Evolutionary conservation across 2,888 invertebrate species (phyloP).

Genomic region (Eupithecia inturbata): DNA sequence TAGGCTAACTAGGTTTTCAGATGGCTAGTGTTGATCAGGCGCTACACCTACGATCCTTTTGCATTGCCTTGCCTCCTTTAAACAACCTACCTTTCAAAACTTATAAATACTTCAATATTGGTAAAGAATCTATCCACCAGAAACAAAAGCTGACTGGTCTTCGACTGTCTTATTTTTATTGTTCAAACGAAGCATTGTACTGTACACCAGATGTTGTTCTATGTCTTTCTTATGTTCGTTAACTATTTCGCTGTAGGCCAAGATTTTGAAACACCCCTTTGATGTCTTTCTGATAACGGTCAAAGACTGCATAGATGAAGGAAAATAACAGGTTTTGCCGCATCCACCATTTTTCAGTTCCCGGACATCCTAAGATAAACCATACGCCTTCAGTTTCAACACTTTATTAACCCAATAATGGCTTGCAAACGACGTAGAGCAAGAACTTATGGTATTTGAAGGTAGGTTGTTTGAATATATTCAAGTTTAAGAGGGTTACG

Average conservation of each 20-base stretch:
- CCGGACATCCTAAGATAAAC: constrained; percentile 25
- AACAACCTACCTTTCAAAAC: neutral
- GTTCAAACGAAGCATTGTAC: neutral
- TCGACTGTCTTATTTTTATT: neutral
- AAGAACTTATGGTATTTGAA: constrained; percentile 39
- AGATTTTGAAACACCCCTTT: neutral
- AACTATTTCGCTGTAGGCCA: neutral
- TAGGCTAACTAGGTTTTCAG: neutral
- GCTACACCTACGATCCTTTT: no score
- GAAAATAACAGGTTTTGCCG: constrained; percentile 8
- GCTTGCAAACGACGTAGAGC: constrained; percentile 38
- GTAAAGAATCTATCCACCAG: neutral
- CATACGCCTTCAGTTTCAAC: constrained; percentile 44
- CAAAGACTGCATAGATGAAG: neutral
- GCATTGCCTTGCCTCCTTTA: neutral
- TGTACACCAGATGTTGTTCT: no score
- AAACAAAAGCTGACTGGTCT: neutral
- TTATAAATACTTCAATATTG: no score
- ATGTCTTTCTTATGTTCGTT: neutral
- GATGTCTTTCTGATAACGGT: neutral
- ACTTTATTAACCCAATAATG: constrained; percentile 49
- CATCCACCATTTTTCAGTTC: constrained; percentile 23
- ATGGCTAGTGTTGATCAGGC: no score
- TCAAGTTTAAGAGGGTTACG: constrained; percentile 8
- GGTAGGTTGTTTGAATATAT: constrained; percentile 10